Evolutionary conservation across 2,797 vertebrate species (phyloP), one percentile per base, ranked within the genome.

Genomic region (Enoplosus armatus): DNA sequence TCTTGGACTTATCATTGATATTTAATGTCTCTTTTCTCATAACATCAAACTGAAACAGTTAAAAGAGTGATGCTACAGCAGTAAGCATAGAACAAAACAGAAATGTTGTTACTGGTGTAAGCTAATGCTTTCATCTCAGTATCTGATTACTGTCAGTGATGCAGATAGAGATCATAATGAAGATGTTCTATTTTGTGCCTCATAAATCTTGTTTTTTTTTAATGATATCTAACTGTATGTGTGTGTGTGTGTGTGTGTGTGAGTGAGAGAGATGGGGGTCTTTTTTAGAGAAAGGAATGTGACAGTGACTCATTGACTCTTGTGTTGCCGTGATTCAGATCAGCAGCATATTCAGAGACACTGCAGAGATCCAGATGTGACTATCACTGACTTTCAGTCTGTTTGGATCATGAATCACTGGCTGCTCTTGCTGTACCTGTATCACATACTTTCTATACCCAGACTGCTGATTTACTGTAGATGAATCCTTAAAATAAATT

Each of bases 291-390:
- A 78, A 75, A 61, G 50, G 79, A 80, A 73, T 84, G 69, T 54
- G 43, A 72, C 31, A 37, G 33, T 87, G 79, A 85, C 72, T 86
- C 82, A 85, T 27, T 72, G 65, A 75, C 47, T 81, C 51, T 53
- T 41, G 29, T 54, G 37, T 78, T 82, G 74, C 75, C 41, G 54
- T 77, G 83, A 79, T 72, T 85, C 85, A 83, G 50, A 77, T 79
- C 59, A 58, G 70, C 67, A 62, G 55, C 56, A 48, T 60, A 71
- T 84, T 67, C 66, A 37, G 24, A 72, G 43, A 65, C 29, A 18
- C 45, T 77, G 61, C 56, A 73, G 48, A 75, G 61, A 35, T 79
- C 76, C 83, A 85, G 85, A 89, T 84, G 88, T 83, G 80, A 73
- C 62, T 50, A 55, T 62, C 43, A 63, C 29, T 65, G 72, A 41